These are phyloP conservation scores for Atherinomorus stipes DNA, from an alignment of 2,113 vertebrate species.

Conservation along the genomic window DNA sequence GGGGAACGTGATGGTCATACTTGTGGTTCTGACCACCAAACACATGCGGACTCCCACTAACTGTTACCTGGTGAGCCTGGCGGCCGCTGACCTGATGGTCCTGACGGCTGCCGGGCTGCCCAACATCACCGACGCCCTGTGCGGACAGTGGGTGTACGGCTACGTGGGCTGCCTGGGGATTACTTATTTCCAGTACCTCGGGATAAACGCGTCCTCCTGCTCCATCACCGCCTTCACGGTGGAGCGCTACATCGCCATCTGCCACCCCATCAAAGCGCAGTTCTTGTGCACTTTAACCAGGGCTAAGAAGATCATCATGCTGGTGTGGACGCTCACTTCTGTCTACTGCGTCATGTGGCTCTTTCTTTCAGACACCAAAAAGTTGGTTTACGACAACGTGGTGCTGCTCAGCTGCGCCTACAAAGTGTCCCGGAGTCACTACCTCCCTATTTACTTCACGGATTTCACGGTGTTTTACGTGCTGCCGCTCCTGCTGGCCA, in stretches of 20 bases:
- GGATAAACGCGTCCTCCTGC: conserved; percentile 97
- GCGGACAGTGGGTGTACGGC: conserved; percentile 94
- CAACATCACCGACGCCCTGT: conserved; percentile 94
- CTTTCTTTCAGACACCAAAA: conserved; percentile 92
- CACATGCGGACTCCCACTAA: conserved; percentile 99
- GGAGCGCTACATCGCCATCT: conserved; percentile 98
- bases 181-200: conserved; percentile 96
- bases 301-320: conserved; percentile 95
- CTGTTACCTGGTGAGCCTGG: conserved; percentile 97
- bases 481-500: conserved; percentile 92
- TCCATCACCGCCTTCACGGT: conserved; percentile 97
- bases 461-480: conserved; percentile 96
- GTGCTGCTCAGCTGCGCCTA: conserved; percentile 90
- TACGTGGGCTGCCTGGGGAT: conserved; percentile 93
- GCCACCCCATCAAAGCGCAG: conserved; percentile 97
- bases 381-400: conserved; percentile 86
- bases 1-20: conserved; percentile 97
- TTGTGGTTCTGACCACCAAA: conserved; percentile 96
- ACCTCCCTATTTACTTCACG: conserved; percentile 96
- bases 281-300: conserved; percentile 95
- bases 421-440: conserved; percentile 91
- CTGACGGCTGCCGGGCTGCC: conserved; percentile 94
- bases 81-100: conserved; percentile 94
- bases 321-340: conserved; percentile 95
- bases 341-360: conserved; percentile 97